Base-by-base conservation (phyloP, 2,888 invertebrate species). In the Chaitophorus viminalis region DNA sequence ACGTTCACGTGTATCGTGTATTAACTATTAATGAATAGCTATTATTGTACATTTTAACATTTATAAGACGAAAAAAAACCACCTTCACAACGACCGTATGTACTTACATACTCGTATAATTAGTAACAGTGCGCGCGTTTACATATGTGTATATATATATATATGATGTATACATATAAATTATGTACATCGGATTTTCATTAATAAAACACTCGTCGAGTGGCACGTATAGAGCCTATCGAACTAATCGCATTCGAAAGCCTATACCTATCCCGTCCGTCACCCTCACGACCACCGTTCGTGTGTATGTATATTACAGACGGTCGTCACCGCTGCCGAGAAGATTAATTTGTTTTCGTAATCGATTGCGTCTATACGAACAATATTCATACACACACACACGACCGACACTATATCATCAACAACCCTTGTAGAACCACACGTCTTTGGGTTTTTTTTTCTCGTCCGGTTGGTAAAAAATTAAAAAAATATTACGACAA, bases 301-400 rank as follows among this genome's bases (percentile, higher is more conserved):
- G 82, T 52, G 70, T 14, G 82, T 72, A 52, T 76, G n/a, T 52
- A 29, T 54, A 8, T 60, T 54, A 52, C 33, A 76, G 68, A 78
- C 86, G 52, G 86, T 72, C 75, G 65, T 74, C 60, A 21, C 70
- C 60, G 39, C 25, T 31, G 60, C 36, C 39, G 76, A 85, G 77
- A 87, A 87, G 87, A 87, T 87, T 87, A 87, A 87, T 87, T 79
- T 87, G 81, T 87, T 87, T 87, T 81, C 74, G 74, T 79, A 87
- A 87, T 87, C 87, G 87, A 87, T 86, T 76, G 33, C 86, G 60
- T 85, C 77, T 78, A 36, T 68, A 83, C 33, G 46, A 11, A n/a
- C n/a, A 54, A n/a, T n/a, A n/a, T n/a, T n/a, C n/a, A 6, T 31
- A 36, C 52, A 14, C 46, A 46, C 46, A 29, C 36, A 29, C 14